These are phyloP conservation scores for Hirtodrosophila duncani DNA, from an alignment of 2,888 invertebrate species.

Conservation along the genomic window DNA sequence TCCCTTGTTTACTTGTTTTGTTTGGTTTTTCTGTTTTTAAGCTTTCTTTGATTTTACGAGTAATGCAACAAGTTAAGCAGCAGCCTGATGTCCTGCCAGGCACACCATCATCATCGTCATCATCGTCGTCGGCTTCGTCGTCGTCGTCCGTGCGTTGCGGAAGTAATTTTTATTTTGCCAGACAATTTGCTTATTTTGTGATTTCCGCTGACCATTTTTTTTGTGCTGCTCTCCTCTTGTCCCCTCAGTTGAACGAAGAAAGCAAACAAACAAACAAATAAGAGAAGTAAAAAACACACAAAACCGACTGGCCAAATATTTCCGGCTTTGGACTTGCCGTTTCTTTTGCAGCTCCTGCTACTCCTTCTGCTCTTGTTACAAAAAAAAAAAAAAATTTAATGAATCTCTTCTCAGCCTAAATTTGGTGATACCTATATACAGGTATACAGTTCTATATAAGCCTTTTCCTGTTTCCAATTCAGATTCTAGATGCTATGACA, in stretches of 20 bases:
- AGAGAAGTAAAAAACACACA: no score
- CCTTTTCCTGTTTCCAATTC: no score
- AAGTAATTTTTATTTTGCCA: conserved; percentile 78
- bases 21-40: conserved; percentile 3
- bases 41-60: not conserved
- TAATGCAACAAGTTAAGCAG: conserved; percentile 42
- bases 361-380: conserved; percentile 3
- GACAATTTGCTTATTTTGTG: conserved; percentile 78
- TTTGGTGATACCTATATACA: conserved; percentile 29
- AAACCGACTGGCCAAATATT: conserved; percentile 58
- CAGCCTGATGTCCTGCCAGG: conserved; percentile 26
- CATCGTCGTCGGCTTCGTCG: no score
- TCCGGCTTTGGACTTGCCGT: conserved; percentile 63
- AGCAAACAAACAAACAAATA: no score
- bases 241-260: no score
- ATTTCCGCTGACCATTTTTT: no score
- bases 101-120: no score
- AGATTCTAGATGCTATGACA: conserved; percentile 14
- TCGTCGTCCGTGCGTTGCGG: conserved; percentile 66
- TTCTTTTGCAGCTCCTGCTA: conserved; percentile 8
- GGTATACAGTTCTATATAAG: not conserved
- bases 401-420: not conserved
- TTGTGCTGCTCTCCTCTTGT: no score
- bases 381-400: no score
- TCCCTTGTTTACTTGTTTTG: not conserved